Percentiles rank a stretch among this genome's conserved stretches.
Conservation (phyloP, 2,797 vertebrate species). For the Eutrigla gurnardus region DNA sequence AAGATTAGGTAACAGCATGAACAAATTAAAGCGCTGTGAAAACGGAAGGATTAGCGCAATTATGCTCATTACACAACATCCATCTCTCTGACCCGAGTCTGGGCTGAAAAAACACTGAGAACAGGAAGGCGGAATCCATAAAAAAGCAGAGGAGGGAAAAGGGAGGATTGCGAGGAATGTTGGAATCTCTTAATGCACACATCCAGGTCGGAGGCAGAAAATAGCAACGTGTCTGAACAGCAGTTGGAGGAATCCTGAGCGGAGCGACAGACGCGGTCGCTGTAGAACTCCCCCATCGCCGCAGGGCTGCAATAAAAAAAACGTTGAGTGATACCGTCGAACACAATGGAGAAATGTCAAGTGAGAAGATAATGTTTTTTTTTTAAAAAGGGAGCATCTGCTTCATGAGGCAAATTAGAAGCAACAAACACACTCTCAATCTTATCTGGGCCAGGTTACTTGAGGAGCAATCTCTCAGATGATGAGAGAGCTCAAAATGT, state of each 20-base stretch:
- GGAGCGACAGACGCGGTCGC: conserved; percentile 59
- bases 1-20: conserved; percentile 82
- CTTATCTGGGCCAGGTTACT: conserved; percentile 50
- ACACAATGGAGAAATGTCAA: conserved; percentile 70
- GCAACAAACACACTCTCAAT: conserved; percentile 44
- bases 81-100: conserved; percentile 72
- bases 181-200: conserved; percentile 79
- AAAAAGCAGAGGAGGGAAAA: conserved; percentile 57
- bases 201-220: conserved; percentile 74
- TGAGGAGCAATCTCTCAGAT: conserved; percentile 23
- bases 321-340: conserved; percentile 53
- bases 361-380: conserved; percentile 72
- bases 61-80: conserved; percentile 80
- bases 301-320: conserved; percentile 60
- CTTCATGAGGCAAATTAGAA: conserved; percentile 47
- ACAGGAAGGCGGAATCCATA: conserved; percentile 71
- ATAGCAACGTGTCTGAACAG: conserved; percentile 83
- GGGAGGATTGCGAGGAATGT: conserved; percentile 76
- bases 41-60: conserved; percentile 80
- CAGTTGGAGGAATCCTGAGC: conserved; percentile 65
- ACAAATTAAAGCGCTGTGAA: conserved; percentile 79
- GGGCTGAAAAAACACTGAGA: conserved; percentile 61
- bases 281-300: conserved; percentile 54
- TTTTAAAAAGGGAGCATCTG: conserved; percentile 56
- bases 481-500: conserved; percentile 20